phyloP scores from a whole-genome alignment of 2,888 invertebrate species.

The Patella ulyssiponensis region DNA sequence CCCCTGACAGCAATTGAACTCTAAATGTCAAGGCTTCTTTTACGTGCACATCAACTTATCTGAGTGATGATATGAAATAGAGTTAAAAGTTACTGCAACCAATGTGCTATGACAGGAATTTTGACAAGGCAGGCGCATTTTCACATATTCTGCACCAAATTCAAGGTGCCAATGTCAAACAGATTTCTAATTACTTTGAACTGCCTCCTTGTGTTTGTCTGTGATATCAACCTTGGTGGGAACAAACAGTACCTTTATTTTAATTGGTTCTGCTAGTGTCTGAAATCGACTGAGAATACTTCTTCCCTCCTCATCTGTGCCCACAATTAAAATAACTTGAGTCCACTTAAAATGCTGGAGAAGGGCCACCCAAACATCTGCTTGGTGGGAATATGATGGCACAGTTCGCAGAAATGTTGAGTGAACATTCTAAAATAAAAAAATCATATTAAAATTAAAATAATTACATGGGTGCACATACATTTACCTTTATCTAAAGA shows the following conservation, averaged over 20 bases:
- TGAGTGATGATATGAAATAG: no score
- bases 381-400: constrained; percentile 98
- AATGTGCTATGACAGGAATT: no score
- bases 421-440: constrained; percentile 86
- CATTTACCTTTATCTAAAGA: neutral
- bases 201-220: no score
- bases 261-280: constrained; percentile 91
- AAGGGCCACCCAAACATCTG: constrained; percentile 97
- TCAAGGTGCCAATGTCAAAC: no score
- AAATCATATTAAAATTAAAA: neutral
- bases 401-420: constrained; percentile 97
- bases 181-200: no score
- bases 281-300: constrained; percentile 93
- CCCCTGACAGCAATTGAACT: no score
- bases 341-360: constrained; percentile 85
- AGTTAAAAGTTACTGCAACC: no score
- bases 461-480: neutral
- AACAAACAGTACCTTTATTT: constrained; percentile 82
- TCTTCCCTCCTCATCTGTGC: constrained; percentile 95
- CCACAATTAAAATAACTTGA: constrained; percentile 89
- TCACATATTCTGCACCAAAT: no score
- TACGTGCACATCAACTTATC: no score
- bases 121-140: no score
- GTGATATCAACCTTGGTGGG: no score
- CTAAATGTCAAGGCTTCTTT: no score